phyloP scores from a whole-genome alignment of 2,888 invertebrate genomes.

The Nephrotoma appendiculata region DNA sequence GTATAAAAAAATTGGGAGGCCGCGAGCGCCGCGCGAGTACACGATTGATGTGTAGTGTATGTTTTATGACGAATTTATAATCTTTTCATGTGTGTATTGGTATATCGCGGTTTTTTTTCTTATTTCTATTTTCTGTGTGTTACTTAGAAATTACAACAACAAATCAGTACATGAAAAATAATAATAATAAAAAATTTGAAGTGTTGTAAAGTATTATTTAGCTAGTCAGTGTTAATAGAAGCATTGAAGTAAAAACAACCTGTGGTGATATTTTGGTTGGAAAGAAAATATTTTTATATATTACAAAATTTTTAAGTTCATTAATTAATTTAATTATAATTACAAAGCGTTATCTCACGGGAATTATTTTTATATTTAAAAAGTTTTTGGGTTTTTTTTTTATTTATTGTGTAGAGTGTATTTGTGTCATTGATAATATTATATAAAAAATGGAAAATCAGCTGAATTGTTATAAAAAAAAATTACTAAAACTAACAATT shows the following conservation, averaged over 20 bases:
- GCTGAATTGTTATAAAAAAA: background rate
- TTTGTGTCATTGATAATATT: background rate
- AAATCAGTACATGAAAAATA: background rate
- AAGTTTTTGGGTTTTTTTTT: background rate
- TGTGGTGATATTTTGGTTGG: background rate
- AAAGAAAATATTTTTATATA: conserved; percentile 3
- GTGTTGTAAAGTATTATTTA: conserved; percentile 13
- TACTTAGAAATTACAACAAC: conserved; percentile 26
- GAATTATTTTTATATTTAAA: background rate
- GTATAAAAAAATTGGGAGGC: too few species aligned
- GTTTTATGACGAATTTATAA: background rate
- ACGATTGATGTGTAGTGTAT: background rate
- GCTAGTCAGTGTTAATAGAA: conserved; percentile 33
- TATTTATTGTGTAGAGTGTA: background rate
- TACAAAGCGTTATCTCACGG: background rate
- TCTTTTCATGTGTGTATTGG: conserved; percentile 5
- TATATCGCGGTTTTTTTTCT: conserved; percentile 5
- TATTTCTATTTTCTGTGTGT: conserved; percentile 2
- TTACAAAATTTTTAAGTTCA: background rate
- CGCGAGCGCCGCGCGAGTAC: background rate
- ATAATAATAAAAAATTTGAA: background rate
- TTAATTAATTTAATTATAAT: background rate
- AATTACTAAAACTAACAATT: background rate
- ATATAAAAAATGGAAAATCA: background rate
- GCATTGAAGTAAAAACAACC: conserved; percentile 29